Evolutionary conservation across 1,140 invertebrate genomes (phyloP), one percentile per base, ranked within the genome.

Genomic region (Drosophila pruinosa): DNA sequence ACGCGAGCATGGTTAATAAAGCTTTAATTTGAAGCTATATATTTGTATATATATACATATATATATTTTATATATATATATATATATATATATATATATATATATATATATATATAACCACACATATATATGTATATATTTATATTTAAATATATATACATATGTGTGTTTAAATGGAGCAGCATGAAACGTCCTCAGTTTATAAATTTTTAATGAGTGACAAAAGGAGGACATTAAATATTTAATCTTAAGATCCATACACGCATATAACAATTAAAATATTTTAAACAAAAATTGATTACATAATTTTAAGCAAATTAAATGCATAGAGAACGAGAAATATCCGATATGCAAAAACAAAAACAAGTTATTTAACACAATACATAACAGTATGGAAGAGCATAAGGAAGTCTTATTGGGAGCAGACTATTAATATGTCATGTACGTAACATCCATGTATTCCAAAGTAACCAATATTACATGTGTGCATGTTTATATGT

Each of bases 1-100:
- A 83, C 78, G 85, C 89, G 85, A 90, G 89, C 89, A 90, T 90
- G 89, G 89, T 90, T 90, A 90, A 90, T 89, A 90, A 90, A 90
- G 89, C 89, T 90, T 90, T 90, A 90, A 90, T 90, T 90, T 90
- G 81, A 89, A 90, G 86, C 89, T 90, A 90, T 82, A 81, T 78
- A 88, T 76, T 57, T 64, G 68, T 86, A 81, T 81, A 77, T 74
- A 85, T 68, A 71, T 54, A 59, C 47, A 72, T 67, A 69, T 53
- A 75, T 72, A 74, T 64, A 69, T 71, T 61, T 58, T 26, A 52
- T 43, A 48, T 52, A 26, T 28, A 70, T 58, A 59, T 19, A 72
- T 26, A 58, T 28, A 57, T 38, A 52, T 26, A 56, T 15, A 65
- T 26, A 58, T 22, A 62, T 4, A 59, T 17, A 70, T 38, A 50